These are phyloP conservation scores for Melitaea cinxia DNA, from an alignment of 1,140 invertebrate genomes.

Conservation along the genomic window DNA sequence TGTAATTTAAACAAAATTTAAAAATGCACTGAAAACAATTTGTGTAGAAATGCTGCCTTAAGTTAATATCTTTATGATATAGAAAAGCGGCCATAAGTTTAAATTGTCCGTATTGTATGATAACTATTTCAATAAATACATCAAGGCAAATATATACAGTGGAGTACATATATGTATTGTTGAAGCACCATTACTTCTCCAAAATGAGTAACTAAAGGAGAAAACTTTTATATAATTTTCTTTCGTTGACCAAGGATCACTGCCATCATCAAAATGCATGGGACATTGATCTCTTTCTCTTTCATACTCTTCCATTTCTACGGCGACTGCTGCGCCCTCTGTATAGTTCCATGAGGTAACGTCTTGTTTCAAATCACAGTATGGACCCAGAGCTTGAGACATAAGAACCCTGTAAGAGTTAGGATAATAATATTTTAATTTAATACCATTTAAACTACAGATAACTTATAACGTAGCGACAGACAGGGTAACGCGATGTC, in stretches of 20 bases:
- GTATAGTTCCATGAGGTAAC: slow-evolving; percentile 93
- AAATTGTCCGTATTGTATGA: not conserved
- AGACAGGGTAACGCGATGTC: too few species aligned
- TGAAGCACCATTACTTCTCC: slow-evolving; percentile 52
- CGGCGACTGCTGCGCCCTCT: slow-evolving; percentile 94
- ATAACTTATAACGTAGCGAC: too few species aligned
- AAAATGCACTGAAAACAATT: too few species aligned
- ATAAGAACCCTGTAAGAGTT: slow-evolving; percentile 77
- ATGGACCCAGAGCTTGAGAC: slow-evolving; percentile 91
- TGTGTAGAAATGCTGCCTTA: too few species aligned
- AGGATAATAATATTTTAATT: too few species aligned
- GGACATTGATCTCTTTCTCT: slow-evolving; percentile 96
- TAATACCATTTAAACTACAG: too few species aligned
- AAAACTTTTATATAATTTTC: slow-evolving; percentile 89
- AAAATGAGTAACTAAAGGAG: slow-evolving; percentile 78
- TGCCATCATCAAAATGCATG: slow-evolving; percentile 96
- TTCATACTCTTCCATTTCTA: slow-evolving; percentile 96
- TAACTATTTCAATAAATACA: slow-evolving; percentile 14
- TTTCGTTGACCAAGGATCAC: slow-evolving; percentile 90
- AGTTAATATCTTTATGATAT: too few species aligned
- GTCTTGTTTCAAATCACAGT: slow-evolving; percentile 94
- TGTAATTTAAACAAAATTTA: too few species aligned
- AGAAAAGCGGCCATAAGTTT: too few species aligned
- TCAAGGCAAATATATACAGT: slow-evolving; percentile 24
- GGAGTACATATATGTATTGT: slow-evolving; percentile 30